A percentile compares a stretch with the other conserved stretches of the same genome.
phyloP scores from a whole-genome alignment of 1,140 invertebrate genomes.

The Heterodera carotae region DNA sequence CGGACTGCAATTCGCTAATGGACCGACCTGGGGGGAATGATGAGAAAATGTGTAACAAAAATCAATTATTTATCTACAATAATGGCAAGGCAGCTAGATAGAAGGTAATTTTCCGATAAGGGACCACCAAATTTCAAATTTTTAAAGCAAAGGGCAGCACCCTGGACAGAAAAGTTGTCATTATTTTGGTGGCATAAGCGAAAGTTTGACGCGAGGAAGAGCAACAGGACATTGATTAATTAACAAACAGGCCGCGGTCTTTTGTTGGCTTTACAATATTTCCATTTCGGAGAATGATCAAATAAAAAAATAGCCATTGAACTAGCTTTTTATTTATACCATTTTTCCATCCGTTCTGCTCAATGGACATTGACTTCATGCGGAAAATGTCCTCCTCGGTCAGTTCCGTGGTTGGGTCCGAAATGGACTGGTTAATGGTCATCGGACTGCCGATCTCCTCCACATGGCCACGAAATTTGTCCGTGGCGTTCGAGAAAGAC shows the following conservation, averaged over 20 bases:
- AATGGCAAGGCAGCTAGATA: too few relatives aligned
- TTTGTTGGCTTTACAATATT: background rate
- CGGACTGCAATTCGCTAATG: slow-evolving; percentile 51
- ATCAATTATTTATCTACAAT: too few relatives aligned
- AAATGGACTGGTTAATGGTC: slow-evolving; percentile 33
- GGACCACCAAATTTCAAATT: too few relatives aligned
- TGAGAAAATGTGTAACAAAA: too few relatives aligned
- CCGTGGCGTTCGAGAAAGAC: background rate
- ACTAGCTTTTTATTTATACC: slow-evolving; percentile 7
- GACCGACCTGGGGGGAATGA: background rate
- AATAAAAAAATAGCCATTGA: too few relatives aligned
- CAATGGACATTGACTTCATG: slow-evolving; percentile 43
- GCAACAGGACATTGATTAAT: too few relatives aligned
- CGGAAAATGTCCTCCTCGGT: slow-evolving; percentile 61
- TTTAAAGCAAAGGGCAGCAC: too few relatives aligned
- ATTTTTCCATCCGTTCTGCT: slow-evolving; percentile 25
- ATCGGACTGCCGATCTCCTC: slow-evolving; percentile 17
- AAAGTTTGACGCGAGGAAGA: too few relatives aligned
- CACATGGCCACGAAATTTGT: background rate
- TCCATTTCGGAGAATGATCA: slow-evolving; percentile 13
- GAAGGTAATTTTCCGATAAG: too few relatives aligned
- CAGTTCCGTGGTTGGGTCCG: slow-evolving; percentile 44
- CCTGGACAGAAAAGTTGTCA: too few relatives aligned
- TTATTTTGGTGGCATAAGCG: too few relatives aligned
- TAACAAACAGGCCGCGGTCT: background rate